phyloP scores from a whole-genome alignment of 2,797 vertebrate species.

The Chrosomus eos region DNA sequence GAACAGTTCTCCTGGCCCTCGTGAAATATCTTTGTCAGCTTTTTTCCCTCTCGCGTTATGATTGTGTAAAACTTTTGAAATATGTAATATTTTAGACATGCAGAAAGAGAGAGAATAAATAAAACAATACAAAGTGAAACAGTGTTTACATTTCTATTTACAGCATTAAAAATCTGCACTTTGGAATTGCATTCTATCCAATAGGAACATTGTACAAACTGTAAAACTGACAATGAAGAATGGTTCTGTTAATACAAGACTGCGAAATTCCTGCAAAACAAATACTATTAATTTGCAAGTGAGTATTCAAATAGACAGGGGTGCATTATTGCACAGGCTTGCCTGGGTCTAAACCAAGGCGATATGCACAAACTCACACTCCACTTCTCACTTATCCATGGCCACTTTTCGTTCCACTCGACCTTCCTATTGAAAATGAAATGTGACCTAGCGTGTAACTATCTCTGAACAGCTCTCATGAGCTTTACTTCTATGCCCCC shows the following conservation, averaged over 20 bases:
- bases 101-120: neutral
- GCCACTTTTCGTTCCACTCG: neutral
- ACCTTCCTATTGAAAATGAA: constrained; percentile 17
- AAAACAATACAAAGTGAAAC: neutral
- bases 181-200: neutral
- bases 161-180: neutral
- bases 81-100: constrained; percentile 10
- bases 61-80: constrained; percentile 7
- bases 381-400: constrained; percentile 6
- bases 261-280: neutral
- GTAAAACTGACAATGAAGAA: neutral
- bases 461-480: constrained; percentile 1
- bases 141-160: constrained; percentile 7
- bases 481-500: neutral
- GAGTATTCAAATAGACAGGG: neutral
- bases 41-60: neutral
- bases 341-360: neutral
- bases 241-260: neutral
- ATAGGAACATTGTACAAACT: neutral
- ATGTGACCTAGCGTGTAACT: constrained; percentile 10
- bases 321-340: neutral
- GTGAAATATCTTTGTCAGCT: constrained; percentile 31
- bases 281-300: neutral
- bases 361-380: neutral
- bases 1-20: constrained; percentile 20